A percentile compares a stretch with the other conserved stretches of the same genome.
phyloP scores from a whole-genome alignment of 2,797 vertebrate genomes.

The Simalia tracyae region DNA sequence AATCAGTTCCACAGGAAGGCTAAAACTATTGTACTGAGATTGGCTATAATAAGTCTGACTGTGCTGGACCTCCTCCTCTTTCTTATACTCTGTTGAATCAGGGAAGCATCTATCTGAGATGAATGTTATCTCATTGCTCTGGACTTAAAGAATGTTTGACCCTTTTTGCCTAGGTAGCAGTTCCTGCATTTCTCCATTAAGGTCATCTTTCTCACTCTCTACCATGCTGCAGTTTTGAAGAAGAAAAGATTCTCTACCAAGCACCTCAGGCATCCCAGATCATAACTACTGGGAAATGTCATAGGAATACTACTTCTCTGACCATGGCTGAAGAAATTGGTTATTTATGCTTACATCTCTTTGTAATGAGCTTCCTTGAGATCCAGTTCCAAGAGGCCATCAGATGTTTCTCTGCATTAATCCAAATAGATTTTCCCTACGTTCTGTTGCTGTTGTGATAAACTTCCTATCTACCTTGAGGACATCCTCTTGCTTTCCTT shows the following conservation, averaged over 20 bases:
- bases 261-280: neutral
- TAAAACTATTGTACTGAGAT: neutral
- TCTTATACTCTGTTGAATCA: neutral
- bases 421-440: neutral
- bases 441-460: neutral
- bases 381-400: neutral
- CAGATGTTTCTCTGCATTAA: neutral
- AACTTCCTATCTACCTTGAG: neutral
- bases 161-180: neutral
- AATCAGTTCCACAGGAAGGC: neutral
- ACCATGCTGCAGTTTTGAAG: neutral
- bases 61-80: neutral
- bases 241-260: neutral
- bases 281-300: rapidly evolving
- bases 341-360: constrained; percentile 10
- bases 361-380: neutral
- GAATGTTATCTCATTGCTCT: neutral
- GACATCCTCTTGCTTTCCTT: neutral
- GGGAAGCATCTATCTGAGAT: neutral
- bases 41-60: neutral
- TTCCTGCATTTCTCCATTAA: neutral
- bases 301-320: rapidly evolving
- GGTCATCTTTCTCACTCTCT: neutral
- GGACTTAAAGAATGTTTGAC: neutral
- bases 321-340: neutral